Base-by-base conservation (phyloP, 2,888 invertebrate species). In the Scrobipalpa costella region DNA sequence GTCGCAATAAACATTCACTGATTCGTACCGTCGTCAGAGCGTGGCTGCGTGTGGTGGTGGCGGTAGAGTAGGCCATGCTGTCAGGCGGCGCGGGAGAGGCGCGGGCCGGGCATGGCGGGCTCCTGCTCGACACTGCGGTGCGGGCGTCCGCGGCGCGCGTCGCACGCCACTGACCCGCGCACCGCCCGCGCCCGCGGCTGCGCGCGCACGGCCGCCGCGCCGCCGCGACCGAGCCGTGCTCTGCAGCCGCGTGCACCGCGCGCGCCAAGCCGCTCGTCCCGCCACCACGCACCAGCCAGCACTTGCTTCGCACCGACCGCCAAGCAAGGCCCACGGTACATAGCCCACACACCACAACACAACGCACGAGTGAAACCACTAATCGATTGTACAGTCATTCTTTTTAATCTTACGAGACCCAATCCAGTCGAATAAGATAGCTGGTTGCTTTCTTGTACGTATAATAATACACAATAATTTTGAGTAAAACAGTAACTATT, bases 51-150 rank as follows among this genome's bases (percentile, higher is more conserved):
- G 90, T 86, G 90, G 84, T 88, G 90, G 89, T 89, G 88, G 90
- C 90, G 90, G 87, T 88, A 86, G 88, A 87, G 80, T 77, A 74
- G 89, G 90, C 90, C 90, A 91, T 90, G 90, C 90, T 91, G 90
- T 91, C 90, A 90, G 90, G 90, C 89, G 87, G 88, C 90, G 89
- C 90, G 89, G 82, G 81, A 85, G 82, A 88, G 86, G 88, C 90
- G 90, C 90, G 88, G 86, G 89, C 90, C 90, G 88, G 88, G 90
- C 90, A 90, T 90, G 90, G 88, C 90, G 89, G 88, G 86, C 83
- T 88, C 76, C 85, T 86, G 89, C 88, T 89, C 90, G 89, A 88
- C 89, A 88, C 90, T 89, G 89, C 85, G 88, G 88, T 86, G 89
- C 89, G 89, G 89, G 86, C 90, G 90, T 88, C 88, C 88, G 90